These are phyloP conservation scores for Chloropsis hardwickii DNA, from an alignment of 2,113 vertebrate species.

Conservation along the genomic window DNA sequence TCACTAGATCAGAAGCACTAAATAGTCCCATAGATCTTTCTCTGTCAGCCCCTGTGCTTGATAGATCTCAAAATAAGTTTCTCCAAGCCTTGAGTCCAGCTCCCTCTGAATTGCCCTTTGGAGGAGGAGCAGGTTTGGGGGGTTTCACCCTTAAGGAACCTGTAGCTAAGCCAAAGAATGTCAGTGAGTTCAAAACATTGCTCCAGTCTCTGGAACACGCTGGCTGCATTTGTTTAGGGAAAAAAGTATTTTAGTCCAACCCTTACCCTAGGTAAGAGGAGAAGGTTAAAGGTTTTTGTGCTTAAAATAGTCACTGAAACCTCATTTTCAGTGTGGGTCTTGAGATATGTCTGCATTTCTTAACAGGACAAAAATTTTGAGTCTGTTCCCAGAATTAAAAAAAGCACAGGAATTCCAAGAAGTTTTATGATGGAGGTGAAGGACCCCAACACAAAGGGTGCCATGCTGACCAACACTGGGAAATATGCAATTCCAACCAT, in stretches of 20 bases:
- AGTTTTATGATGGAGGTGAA: constrained; percentile 98
- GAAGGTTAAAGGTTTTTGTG: neutral
- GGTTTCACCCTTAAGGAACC: neutral
- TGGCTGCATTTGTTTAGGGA: neutral
- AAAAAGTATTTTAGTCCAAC: neutral
- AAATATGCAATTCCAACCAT: constrained; percentile 93
- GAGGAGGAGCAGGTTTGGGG: neutral
- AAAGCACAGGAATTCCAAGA: constrained; percentile 95
- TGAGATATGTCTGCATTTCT: neutral
- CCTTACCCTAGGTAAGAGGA: neutral
- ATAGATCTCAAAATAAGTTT: neutral
- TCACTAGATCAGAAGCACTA: neutral
- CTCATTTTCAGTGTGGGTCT: neutral
- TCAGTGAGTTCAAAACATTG: neutral
- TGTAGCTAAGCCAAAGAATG: neutral
- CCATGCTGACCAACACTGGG: constrained; percentile 95
- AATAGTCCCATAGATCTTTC: neutral
- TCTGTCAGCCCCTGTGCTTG: neutral
- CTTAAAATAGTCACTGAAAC: neutral
- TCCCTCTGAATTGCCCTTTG: neutral
- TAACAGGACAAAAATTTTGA: constrained; percentile 91
- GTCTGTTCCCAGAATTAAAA: constrained; percentile 88
- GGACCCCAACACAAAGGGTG: constrained; percentile 92
- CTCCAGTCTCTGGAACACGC: neutral
- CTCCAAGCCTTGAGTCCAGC: neutral